A percentile compares a stretch with the other conserved stretches of the same genome.
Evolutionary conservation across 2,888 invertebrate genomes (phyloP).

Genomic region (Tolmerus cingulatus): DNA sequence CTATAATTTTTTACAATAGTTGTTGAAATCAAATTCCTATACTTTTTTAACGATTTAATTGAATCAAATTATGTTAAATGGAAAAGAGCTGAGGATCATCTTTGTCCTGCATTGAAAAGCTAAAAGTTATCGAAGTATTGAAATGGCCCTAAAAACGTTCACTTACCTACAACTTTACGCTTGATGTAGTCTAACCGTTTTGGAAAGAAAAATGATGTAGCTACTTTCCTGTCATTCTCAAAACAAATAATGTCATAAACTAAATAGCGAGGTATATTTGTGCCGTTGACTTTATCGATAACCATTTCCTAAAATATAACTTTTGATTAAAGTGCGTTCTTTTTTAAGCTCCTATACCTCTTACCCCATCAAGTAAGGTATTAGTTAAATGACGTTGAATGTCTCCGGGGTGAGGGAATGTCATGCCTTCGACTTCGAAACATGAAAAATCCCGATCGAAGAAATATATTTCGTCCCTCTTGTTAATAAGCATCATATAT

Average conservation of each 20-base stretch:
- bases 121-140: too few relatives aligned
- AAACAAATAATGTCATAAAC: constrained; percentile 93
- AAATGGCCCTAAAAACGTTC: not conserved
- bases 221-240: constrained; percentile 76
- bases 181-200: constrained; percentile 80
- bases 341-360: constrained; percentile 53
- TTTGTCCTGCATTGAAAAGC: too few relatives aligned
- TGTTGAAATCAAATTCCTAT: too few relatives aligned
- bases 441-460: constrained; percentile 94
- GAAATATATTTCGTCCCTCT: constrained; percentile 86
- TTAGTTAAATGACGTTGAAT: constrained; percentile 74
- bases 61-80: too few relatives aligned
- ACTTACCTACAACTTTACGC: constrained; percentile 71
- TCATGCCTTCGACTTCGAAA: constrained; percentile 82
- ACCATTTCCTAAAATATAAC: constrained; percentile 85
- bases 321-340: not conserved
- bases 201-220: constrained; percentile 77
- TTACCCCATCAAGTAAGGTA: constrained; percentile 92
- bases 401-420: constrained; percentile 81
- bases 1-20: too few relatives aligned
- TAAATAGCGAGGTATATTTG: constrained; percentile 85
- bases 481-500: constrained; percentile 96
- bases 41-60: too few relatives aligned
- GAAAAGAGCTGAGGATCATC: too few relatives aligned
- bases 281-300: constrained; percentile 81